Percentiles rank a stretch among this genome's conserved stretches.
Evolutionary conservation across 1,140 invertebrate species (phyloP).

Genomic region (Drosophila pectinifera): DNA sequence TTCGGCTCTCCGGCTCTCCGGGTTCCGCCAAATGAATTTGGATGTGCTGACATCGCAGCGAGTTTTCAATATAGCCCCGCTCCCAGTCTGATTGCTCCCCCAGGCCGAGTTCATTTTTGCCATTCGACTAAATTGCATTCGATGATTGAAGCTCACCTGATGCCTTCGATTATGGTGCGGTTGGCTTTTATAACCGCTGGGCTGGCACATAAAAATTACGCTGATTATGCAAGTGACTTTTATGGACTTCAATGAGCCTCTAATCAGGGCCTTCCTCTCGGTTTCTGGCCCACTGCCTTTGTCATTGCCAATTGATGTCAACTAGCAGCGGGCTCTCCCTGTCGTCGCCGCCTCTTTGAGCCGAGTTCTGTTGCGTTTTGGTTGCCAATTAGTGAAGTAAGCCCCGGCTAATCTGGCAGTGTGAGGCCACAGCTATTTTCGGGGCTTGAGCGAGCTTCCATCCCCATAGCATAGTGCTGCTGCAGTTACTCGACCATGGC

Average conservation of each 20-base stretch:
- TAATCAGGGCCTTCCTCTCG: constrained; percentile 49
- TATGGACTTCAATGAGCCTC: constrained; percentile 70
- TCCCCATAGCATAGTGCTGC: neutral
- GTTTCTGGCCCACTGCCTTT: constrained; percentile 25
- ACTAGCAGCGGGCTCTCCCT: constrained; percentile 50
- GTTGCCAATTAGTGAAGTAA: constrained; percentile 51
- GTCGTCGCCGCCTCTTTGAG: constrained; percentile 23
- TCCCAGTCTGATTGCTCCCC: constrained; percentile 70
- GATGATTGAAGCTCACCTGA: constrained; percentile 49
- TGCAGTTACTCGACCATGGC: constrained; percentile 28
- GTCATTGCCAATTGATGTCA: constrained; percentile 65
- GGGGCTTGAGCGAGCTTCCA: neutral
- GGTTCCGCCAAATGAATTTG: constrained; percentile 73
- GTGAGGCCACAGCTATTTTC: constrained; percentile 18
- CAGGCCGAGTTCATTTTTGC: constrained; percentile 69
- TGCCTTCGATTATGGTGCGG: constrained; percentile 29
- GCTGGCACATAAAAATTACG: constrained; percentile 47
- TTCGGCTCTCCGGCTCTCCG: constrained; percentile 1
- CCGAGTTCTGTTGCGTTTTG: constrained; percentile 18
- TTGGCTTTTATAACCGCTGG: constrained; percentile 47
- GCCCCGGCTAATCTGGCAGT: constrained; percentile 23
- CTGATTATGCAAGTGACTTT: constrained; percentile 70
- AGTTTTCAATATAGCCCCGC: constrained; percentile 67
- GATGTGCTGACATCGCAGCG: constrained; percentile 69
- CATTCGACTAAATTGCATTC: constrained; percentile 71